Conservation (phyloP, 2,797 vertebrate species). For the Dendrocincla fuliginosa region DNA sequence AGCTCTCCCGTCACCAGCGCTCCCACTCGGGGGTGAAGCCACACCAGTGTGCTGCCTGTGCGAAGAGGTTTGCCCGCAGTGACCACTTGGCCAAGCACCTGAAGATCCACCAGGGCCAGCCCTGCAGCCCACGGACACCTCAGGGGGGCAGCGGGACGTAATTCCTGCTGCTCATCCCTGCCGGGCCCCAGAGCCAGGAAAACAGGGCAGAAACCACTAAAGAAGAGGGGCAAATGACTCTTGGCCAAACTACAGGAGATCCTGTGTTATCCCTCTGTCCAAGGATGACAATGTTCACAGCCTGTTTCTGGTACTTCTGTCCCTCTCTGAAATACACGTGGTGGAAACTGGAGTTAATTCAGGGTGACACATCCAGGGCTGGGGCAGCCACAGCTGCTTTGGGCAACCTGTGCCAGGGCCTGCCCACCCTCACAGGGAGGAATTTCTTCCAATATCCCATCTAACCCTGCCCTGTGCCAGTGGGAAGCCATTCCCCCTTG, state of each 20-base stretch:
- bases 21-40: slow-evolving; percentile 71
- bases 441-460: neutral
- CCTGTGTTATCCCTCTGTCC: neutral
- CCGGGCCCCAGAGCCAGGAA: neutral
- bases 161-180: neutral
- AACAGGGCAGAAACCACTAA: fast-evolving
- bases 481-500: neutral
- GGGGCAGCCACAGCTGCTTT: neutral
- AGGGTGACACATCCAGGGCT: neutral
- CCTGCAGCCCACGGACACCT: slow-evolving; percentile 36
- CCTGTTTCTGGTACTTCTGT: neutral
- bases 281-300: neutral
- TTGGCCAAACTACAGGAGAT: fast-evolving
- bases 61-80: slow-evolving; percentile 64
- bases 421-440: neutral
- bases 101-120: slow-evolving; percentile 58
- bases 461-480: neutral
- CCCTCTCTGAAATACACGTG: neutral
- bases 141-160: neutral
- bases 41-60: slow-evolving; percentile 59
- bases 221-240: neutral
- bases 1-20: slow-evolving; percentile 72
- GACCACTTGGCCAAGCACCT: slow-evolving; percentile 74
- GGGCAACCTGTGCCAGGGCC: neutral
- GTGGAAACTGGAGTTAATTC: neutral